Evolutionary conservation across 2,888 invertebrate species (phyloP).

Genomic region (Platycnemis pennipes): DNA sequence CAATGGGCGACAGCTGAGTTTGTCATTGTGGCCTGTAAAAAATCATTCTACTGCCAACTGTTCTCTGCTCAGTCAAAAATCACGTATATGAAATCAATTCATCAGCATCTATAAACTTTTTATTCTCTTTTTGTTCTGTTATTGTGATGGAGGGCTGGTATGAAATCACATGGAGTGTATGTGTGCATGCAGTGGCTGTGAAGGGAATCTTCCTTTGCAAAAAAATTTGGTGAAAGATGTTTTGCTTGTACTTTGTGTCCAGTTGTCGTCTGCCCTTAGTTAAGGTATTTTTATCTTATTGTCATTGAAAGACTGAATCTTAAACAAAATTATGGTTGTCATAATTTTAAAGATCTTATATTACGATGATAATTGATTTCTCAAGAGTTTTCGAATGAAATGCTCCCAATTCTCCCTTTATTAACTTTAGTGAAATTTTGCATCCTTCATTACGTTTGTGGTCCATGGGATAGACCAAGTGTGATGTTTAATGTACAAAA

Average conservation of each 20-base stretch:
- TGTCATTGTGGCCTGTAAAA: constrained; percentile 37
- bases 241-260: neutral
- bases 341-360: neutral
- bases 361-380: neutral
- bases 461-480: constrained; percentile 48
- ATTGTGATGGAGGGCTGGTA: neutral
- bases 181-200: neutral
- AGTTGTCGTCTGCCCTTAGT: neutral
- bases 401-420: neutral
- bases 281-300: neutral
- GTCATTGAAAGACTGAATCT: constrained; percentile 19
- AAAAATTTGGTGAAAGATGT: neutral
- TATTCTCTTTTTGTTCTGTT: neutral
- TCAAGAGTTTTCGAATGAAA: neutral
- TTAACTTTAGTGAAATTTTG: neutral
- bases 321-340: neutral
- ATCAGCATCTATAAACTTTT: constrained; percentile 44
- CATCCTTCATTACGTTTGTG: constrained; percentile 48
- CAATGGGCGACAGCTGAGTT: constrained; percentile 5
- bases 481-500: constrained; percentile 67
- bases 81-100: constrained; percentile 5
- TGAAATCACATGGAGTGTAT: neutral
- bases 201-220: constrained; percentile 23
- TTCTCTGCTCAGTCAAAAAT: constrained; percentile 51
- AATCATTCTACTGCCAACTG: constrained; percentile 52